Conservation (phyloP, 2,113 vertebrate genomes). For the Pseudorhombus dupliciocellatus region DNA sequence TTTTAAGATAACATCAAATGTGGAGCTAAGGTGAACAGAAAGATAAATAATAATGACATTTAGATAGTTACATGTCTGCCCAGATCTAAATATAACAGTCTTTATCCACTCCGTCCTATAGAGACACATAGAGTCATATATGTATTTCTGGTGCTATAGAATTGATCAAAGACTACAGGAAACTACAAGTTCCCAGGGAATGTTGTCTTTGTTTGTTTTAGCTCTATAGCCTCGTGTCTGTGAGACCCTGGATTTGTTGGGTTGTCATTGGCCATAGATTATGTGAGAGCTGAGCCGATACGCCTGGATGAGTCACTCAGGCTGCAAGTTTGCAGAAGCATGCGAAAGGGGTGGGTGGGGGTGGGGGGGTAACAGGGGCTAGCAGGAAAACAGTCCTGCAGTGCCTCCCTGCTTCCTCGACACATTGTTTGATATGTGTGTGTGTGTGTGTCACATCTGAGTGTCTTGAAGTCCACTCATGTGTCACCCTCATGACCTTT, state of each 20-base stretch:
- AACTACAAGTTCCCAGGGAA: neutral
- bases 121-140: neutral
- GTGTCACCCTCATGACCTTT: neutral
- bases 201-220: constrained; percentile 27
- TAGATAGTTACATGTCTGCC: neutral
- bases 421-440: constrained; percentile 43
- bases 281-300: constrained; percentile 71
- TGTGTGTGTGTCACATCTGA: constrained; percentile 17
- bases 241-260: constrained; percentile 46
- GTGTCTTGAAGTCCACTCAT: constrained; percentile 10
- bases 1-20: neutral
- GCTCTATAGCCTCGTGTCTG: constrained; percentile 5
- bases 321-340: constrained; percentile 84
- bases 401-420: constrained; percentile 43
- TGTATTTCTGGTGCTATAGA: neutral
- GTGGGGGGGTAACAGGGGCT: constrained; percentile 34
- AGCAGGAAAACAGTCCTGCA: constrained; percentile 73
- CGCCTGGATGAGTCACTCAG: constrained; percentile 84
- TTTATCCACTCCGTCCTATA: neutral
- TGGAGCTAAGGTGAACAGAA: neutral
- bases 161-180: neutral
- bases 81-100: neutral
- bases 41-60: neutral
- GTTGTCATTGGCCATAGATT: constrained; percentile 64
- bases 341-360: constrained; percentile 61